Evolutionary conservation across 2,888 invertebrate species (phyloP), one percentile per base, ranked within the genome.

Genomic region (Nebria salina): DNA sequence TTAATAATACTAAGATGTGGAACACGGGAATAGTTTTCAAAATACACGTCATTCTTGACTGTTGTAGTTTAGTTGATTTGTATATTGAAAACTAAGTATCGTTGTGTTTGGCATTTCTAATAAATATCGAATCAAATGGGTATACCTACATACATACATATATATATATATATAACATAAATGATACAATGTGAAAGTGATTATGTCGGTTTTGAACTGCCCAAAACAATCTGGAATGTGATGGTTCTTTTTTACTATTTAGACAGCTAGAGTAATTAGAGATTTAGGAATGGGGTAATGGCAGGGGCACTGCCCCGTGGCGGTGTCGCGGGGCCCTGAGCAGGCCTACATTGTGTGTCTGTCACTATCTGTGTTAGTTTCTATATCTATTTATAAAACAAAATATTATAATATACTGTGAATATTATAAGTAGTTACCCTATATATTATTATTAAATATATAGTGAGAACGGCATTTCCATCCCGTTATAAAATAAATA

Each of bases 401-500:
- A 84, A 84, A 82, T 83, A 85, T 85, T 86, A 86, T 76, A 66
- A 76, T 82, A 83, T 82, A 83, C 75, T 88, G 86, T 87, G 86
- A 87, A 86, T 88, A 54, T 54, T 54, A 54, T 54, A 87, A 86
- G 86, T 88, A 88, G 87, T 86, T 85, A 86, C 85, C 85, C 84
- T 86, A 86, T 86, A 86, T 91, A 81, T 91, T 91, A 91, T 90
- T 90, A 84, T 85, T 85, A 85, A 86, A 83, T 91, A 90, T 90
- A 91, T 92, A 92, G 92, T 91, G 91, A 92, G 91, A 91, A 91
- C 91, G 92, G 92, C 91, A 89, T 90, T 91, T 92, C 92, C 92
- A 92, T 90, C 91, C 90, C 92, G 92, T 92, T 92, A 88, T 89
- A 91, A 91, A 91, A 91, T 90, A 91, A 88, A 89, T 90, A 89